A percentile compares a stretch with the other conserved stretches of the same genome.
Conservation (phyloP, 1,140 invertebrate genomes). For the Limonius californicus region DNA sequence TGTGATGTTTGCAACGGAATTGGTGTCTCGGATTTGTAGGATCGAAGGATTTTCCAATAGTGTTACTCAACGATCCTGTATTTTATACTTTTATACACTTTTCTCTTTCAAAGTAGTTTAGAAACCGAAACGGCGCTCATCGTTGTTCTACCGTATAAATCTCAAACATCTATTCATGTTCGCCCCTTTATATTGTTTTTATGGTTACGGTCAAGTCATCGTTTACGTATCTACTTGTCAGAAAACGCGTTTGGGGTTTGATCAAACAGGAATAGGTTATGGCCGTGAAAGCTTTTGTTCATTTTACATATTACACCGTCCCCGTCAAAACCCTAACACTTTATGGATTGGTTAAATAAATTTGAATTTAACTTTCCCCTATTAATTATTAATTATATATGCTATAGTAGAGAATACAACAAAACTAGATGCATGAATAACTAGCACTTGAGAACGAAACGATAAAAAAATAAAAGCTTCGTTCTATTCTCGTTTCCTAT, state of each 20-base stretch:
- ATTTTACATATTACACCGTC: too few species aligned
- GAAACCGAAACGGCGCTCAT: not conserved
- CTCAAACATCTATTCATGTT: not conserved
- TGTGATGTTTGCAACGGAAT: constrained; percentile 12
- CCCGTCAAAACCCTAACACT: too few species aligned
- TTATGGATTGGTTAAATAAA: too few species aligned
- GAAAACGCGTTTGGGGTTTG: too few species aligned
- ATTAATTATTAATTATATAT: too few species aligned
- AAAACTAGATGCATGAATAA: too few species aligned
- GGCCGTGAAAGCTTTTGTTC: too few species aligned
- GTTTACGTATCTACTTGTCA: not conserved
- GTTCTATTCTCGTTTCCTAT: not conserved
- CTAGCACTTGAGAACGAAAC: too few species aligned
- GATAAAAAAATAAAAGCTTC: too few species aligned
- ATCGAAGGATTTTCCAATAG: constrained; percentile 7
- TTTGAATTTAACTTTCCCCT: too few species aligned
- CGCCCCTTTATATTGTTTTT: not conserved
- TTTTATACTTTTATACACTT: constrained; percentile 14
- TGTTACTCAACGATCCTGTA: constrained; percentile 3
- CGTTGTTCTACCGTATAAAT: not conserved
- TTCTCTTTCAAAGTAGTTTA: constrained; percentile 4
- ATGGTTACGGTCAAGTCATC: not conserved
- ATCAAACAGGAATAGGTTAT: too few species aligned
- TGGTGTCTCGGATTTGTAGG: constrained; percentile 8
- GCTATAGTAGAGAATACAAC: too few species aligned